Conservation (phyloP, 2,888 invertebrate genomes). For the Cryptus armator region DNA sequence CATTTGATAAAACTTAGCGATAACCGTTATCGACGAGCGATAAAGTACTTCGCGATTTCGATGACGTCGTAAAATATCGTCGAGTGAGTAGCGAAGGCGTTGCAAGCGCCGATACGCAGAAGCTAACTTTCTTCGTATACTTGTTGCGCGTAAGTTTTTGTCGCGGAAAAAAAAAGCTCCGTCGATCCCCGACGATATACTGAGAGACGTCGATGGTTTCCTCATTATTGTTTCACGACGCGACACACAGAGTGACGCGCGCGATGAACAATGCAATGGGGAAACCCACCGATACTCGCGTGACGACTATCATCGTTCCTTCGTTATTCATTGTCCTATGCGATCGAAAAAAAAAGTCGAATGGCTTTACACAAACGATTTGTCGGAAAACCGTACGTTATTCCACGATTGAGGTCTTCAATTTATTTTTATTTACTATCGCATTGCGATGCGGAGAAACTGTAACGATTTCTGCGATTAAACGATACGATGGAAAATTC, state of each 20-base stretch:
- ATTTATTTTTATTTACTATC: neutral
- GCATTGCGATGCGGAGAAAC: neutral
- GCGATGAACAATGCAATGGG: too few species aligned
- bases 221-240: too few species aligned
- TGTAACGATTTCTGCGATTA: too few species aligned
- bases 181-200: too few species aligned
- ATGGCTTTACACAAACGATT: neutral
- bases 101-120: neutral
- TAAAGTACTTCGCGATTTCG: neutral
- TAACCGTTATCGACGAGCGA: neutral
- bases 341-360: neutral
- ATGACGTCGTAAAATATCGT: conserved; percentile 4
- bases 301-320: neutral
- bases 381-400: neutral
- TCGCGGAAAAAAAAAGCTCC: too few species aligned
- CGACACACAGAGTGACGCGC: too few species aligned
- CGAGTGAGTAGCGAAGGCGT: neutral
- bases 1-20: neutral
- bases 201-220: too few species aligned
- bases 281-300: neutral
- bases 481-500: too few species aligned
- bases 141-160: neutral
- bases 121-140: neutral
- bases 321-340: neutral
- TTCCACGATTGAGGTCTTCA: neutral